Conservation (phyloP, 2,797 vertebrate genomes). For the Epinephelus malabaricus region DNA sequence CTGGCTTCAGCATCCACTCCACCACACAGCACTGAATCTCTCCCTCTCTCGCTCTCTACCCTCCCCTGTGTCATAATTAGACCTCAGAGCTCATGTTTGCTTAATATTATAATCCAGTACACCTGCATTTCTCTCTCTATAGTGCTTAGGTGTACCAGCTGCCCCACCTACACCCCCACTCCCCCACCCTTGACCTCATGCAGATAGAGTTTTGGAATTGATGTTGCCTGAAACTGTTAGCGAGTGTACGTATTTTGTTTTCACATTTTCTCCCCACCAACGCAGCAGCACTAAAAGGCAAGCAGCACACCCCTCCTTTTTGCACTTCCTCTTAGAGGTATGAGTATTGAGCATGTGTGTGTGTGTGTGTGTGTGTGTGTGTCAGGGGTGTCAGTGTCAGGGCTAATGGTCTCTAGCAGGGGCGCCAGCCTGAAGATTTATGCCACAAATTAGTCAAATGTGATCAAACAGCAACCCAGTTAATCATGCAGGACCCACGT, state of each 20-base stretch:
- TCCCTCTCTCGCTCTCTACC: conserved; percentile 71
- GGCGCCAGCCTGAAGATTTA: conserved; percentile 89
- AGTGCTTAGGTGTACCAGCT: conserved; percentile 78
- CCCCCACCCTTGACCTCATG: conserved; percentile 59
- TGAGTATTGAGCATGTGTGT: conserved; percentile 47
- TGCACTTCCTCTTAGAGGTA: conserved; percentile 55
- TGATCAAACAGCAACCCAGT: conserved; percentile 92
- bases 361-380: conserved; percentile 55
- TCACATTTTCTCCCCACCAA: conserved; percentile 40
- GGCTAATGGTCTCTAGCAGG: conserved; percentile 83
- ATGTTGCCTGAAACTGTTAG: conserved; percentile 70
- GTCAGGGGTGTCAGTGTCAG: conserved; percentile 82
- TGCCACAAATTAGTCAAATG: conserved; percentile 94
- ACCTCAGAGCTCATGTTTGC: conserved; percentile 95
- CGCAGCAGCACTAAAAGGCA: conserved; percentile 51
- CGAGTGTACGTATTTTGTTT: conserved; percentile 55
- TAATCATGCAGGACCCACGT: conserved; percentile 88
- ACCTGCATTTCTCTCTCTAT: conserved; percentile 91
- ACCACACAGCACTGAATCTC: conserved; percentile 79
- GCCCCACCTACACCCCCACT: conserved; percentile 39
- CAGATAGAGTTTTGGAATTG: conserved; percentile 65
- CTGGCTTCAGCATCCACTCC: conserved; percentile 97
- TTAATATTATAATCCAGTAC: conserved; percentile 85
- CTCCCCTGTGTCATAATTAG: conserved; percentile 99
- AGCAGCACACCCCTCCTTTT: conserved; percentile 32